phyloP scores from a whole-genome alignment of 2,888 invertebrate species.

The Scaptomyza parva region DNA sequence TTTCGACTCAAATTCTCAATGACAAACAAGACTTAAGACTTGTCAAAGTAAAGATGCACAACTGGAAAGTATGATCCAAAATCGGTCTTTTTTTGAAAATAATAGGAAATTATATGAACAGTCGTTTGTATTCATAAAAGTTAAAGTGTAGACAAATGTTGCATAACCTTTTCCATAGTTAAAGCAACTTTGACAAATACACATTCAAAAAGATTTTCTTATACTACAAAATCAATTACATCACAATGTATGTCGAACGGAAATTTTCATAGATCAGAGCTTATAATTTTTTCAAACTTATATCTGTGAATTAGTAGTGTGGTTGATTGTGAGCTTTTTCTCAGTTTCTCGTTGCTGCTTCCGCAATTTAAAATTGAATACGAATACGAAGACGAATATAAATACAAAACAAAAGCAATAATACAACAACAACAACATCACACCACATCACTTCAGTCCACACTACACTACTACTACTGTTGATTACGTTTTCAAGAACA shows the following conservation, averaged over 20 bases:
- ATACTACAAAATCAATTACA: neutral
- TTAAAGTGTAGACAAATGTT: too few relatives aligned
- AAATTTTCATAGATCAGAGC: conserved; percentile 35
- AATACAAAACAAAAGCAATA: conserved; percentile 15
- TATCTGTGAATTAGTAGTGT: conserved; percentile 40
- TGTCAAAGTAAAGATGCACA: too few relatives aligned
- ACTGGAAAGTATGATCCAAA: too few relatives aligned
- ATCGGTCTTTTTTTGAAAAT: too few relatives aligned
- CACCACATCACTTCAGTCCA: too few relatives aligned
- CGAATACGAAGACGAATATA: conserved; percentile 33
- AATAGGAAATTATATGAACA: neutral
- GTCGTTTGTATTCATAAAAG: too few relatives aligned
- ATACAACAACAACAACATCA: neutral
- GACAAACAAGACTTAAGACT: neutral
- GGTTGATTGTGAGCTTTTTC: neutral
- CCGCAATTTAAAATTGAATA: conserved; percentile 68
- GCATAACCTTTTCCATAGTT: too few relatives aligned
- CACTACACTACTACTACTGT: too few relatives aligned
- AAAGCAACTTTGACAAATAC: neutral
- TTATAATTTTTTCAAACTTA: conserved; percentile 40
- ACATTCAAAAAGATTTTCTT: neutral
- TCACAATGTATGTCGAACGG: conserved; percentile 33
- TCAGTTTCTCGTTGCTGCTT: conserved; percentile 56
- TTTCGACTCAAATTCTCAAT: neutral
- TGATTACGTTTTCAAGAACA: conserved; percentile 73